Evolutionary conservation across 2,888 invertebrate species (phyloP), one percentile per base, ranked within the genome.

Genomic region (Caenorhabditis sp.): DNA sequence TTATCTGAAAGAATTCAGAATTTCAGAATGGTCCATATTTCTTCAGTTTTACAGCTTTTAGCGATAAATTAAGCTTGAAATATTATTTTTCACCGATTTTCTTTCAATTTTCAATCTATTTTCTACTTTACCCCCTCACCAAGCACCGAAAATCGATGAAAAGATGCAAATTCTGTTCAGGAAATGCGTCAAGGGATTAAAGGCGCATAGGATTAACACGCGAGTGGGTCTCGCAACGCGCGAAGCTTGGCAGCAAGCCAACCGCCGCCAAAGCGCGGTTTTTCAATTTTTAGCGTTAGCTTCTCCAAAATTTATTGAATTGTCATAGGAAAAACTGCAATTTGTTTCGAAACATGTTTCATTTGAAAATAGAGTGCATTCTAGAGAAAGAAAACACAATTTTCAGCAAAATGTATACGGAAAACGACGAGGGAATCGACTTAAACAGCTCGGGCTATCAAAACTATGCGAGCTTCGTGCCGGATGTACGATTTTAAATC

Each of bases 371-470:
- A 35, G 31, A 59, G 35, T 22, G 12, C 59, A 26, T 22, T 54
- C 12, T 54, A 47, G 5, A 0, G 6, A 47, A 47, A 47, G 19
- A 59, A 47, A 22, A 19, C 47, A 16, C 1, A 8, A 7, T 26
- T 28, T 41, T 28, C 19, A 54, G 51, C 54, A 66, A 58, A 75
- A 82, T 82, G 82, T 68, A 61, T 47, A 26, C 16, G 4, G 82
- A 82, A 35, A 38, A 66, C 26, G 82, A 82, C 69, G 82, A 79
- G 59, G 82, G 79, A 35, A 44, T 82, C 38, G 82, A 79, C 26
- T 38, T 22, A 6, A 63, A 31, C 10, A 38, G 28, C 47, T 70
- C 74, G 8, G 35, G 31, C 31, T 59, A 64, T 14, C 38, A 73
- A 38, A 73, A 79, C 3, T 79, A 38, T 35, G 61, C 77, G 38